Evolutionary conservation across 2,797 vertebrate species (phyloP), one percentile per base, ranked within the genome.

Genomic region (Valencia hispanica): DNA sequence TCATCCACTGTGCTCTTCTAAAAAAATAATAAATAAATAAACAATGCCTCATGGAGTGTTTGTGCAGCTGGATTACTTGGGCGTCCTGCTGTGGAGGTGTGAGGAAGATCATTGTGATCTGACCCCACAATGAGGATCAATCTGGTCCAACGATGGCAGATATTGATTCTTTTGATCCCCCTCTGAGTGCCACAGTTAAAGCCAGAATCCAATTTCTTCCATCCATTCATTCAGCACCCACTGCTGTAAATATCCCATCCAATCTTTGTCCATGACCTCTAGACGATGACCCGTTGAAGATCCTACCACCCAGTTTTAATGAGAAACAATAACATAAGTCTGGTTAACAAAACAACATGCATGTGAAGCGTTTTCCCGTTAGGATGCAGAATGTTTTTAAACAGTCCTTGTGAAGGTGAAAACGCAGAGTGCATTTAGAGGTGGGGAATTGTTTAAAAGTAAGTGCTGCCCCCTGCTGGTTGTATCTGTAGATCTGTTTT

Each of bases 401-500:
- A 12, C 57, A 89, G 82, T 77, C 81, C 70, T 84, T 87, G 78
- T 88, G 81, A 89, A 92, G 87, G 88, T 87, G 79, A 90, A 73
- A 69, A 36, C 68, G 75, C 70, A 86, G 15, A 66, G 32, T 59
- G 27, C 20, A 50, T 79, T 57, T 27, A 72, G 34, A 75, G 32
- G 30, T 47, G 6, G 43, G 18, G n/a, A 1, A 15, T 70, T 11
- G 55, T 82, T 69, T 5, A 20, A 69, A 70, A 79, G 84, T n/a
- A 34, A 63, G 34, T 90, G 86, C 87, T 81, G 90, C 90, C 92
- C 80, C 80, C 94, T 93, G 81, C 82, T 92, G 93, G 90, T 70
- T 32, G 3, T 1, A 20, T n/a, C 4, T 18, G 30, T 10, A 30
- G 32, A 18, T 63, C 59, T 45, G 65, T 43, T 72, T 61, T 47